Evolutionary conservation across 1,140 invertebrate species (phyloP).

Genomic region (Helicoverpa armigera): DNA sequence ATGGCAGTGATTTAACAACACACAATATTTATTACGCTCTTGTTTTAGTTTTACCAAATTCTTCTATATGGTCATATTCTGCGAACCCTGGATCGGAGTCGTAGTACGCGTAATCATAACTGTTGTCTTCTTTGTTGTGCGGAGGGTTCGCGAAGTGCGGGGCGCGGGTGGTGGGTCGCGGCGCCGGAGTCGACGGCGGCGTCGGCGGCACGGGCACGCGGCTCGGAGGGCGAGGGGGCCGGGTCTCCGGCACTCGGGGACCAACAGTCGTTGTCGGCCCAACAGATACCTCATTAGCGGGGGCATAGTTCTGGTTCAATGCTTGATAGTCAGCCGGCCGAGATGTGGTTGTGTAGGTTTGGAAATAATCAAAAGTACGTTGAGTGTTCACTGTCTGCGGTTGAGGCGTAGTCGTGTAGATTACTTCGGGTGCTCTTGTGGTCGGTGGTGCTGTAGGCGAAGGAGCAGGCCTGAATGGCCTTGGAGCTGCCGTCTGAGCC

Average conservation of each 20-base stretch:
- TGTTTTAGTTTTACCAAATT: slow-evolving; percentile 87
- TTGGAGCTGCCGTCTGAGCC: slow-evolving; percentile 67
- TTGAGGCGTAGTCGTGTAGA: slow-evolving; percentile 67
- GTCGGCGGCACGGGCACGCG: slow-evolving; percentile 59
- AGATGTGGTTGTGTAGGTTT: slow-evolving; percentile 81
- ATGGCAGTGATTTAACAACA: slow-evolving; percentile 76
- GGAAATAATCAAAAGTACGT: slow-evolving; percentile 76
- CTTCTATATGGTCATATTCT: slow-evolving; percentile 86
- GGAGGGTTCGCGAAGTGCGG: slow-evolving; percentile 68
- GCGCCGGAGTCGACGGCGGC: slow-evolving; percentile 65
- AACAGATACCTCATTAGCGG: slow-evolving; percentile 55
- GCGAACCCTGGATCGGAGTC: slow-evolving; percentile 86
- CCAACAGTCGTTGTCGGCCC: slow-evolving; percentile 62
- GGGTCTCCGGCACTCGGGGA: slow-evolving; percentile 56
- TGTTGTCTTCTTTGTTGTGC: slow-evolving; percentile 87
- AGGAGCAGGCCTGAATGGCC: slow-evolving; percentile 76
- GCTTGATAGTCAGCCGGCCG: slow-evolving; percentile 70
- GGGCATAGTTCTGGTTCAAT: slow-evolving; percentile 52
- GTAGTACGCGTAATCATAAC: slow-evolving; percentile 91
- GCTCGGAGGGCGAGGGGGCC: slow-evolving; percentile 51
- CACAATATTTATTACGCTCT: slow-evolving; percentile 66
- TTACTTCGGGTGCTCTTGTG: slow-evolving; percentile 61
- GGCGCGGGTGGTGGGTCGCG: slow-evolving; percentile 61
- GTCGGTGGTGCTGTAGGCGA: slow-evolving; percentile 62
- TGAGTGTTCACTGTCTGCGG: slow-evolving; percentile 69